Evolutionary conservation across 1,140 invertebrate genomes (phyloP).

Genomic region (Hesperophylax magnus): DNA sequence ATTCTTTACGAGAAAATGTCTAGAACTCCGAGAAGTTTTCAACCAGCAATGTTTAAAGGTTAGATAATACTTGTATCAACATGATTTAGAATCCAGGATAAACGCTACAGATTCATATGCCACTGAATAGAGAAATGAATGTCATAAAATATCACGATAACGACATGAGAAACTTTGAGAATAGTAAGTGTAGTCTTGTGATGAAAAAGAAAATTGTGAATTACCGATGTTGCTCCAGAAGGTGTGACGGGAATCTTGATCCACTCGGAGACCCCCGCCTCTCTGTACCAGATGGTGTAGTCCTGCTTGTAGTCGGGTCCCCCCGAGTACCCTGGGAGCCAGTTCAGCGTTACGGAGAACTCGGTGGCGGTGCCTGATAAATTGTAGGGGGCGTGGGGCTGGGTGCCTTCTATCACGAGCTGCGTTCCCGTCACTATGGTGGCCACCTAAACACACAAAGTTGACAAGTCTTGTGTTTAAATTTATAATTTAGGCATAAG

Average conservation of each 20-base stretch:
- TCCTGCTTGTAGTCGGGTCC: slow-evolving; percentile 95
- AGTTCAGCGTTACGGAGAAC: slow-evolving; percentile 90
- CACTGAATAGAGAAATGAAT: too few relatives aligned
- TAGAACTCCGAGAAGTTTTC: too few relatives aligned
- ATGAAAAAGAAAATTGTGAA: neutral
- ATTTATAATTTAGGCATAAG: too few relatives aligned
- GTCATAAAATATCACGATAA: too few relatives aligned
- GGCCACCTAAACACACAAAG: slow-evolving; percentile 74
- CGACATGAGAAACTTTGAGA: neutral
- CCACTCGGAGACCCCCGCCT: slow-evolving; percentile 88
- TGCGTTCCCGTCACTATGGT: slow-evolving; percentile 92
- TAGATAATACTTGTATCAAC: too few relatives aligned
- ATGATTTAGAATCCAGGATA: neutral
- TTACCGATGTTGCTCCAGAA: slow-evolving; percentile 83
- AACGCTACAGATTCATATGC: too few relatives aligned
- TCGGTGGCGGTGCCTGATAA: slow-evolving; percentile 88
- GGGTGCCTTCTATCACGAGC: slow-evolving; percentile 94
- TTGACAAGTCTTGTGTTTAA: too few relatives aligned
- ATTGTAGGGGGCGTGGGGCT: slow-evolving; percentile 97
- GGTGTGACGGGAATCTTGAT: slow-evolving; percentile 94
- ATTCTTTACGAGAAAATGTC: too few relatives aligned
- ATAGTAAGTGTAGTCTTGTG: neutral
- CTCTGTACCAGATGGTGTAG: slow-evolving; percentile 93
- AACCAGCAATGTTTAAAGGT: too few relatives aligned
- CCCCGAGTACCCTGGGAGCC: slow-evolving; percentile 95